Evolutionary conservation across 1,140 invertebrate genomes (phyloP), one percentile per base, ranked within the genome.

Genomic region (Drosophila kanapiae): DNA sequence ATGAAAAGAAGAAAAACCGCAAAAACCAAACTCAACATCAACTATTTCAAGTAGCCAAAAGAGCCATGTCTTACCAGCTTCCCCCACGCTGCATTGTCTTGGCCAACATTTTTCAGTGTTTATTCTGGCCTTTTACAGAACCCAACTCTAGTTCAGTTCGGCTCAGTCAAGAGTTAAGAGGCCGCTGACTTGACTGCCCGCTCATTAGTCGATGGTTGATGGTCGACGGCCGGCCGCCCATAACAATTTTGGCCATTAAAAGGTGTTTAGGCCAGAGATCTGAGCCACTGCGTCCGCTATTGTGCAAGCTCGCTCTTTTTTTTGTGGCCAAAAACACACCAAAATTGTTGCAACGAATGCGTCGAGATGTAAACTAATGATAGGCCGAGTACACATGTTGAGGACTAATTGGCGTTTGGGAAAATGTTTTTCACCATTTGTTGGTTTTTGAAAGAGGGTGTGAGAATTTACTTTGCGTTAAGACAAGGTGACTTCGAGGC

Each of bases 291-390:
- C 85, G 85, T 88, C 80, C 84, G 84, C 65, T 56, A 68, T 88
- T 90, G 85, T 84, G 84, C 78, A 88, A 88, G 42, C 33, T 62
- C 33, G 72, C 71, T 76, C 65, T 69, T 82, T 78, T 69, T 53
- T 42, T 49, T 72, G 56, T 71, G 68, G 77, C 74, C 74, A 69
- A 74, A 79, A 68, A 59, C 49, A 40, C 48, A 57, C 63, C 9
- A 18, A 67, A 80, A 80, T 64, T 74, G 84, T 87, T 83, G 84
- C 84, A 87, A 88, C 67, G 57, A 88, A 48, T 87, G 67, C 84
- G 67, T 87, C 48, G 42, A 87, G 83, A 88, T 83, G 76, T 80
- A 77, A 83, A 71, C 84, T 86, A 86, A 87, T 86, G 83, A 88
- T 88, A 87, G 43, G 56, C 77, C 11, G 48, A 83, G 59, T 80